Evolutionary conservation across 2,797 vertebrate species (phyloP).

Genomic region (Pteronotus mesoamericanus): DNA sequence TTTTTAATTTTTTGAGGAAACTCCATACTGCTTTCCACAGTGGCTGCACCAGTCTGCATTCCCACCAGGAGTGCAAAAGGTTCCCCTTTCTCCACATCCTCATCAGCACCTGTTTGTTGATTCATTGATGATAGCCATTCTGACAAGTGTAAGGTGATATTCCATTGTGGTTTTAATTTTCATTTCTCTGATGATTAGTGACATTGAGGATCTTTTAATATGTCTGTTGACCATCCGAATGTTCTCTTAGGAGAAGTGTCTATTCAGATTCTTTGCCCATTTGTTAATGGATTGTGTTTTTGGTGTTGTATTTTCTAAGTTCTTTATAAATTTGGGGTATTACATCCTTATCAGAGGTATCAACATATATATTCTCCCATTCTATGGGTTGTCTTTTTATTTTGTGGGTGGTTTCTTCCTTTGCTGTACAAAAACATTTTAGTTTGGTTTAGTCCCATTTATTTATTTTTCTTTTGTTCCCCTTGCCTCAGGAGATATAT

Average conservation of each 20-base stretch:
- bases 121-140: neutral
- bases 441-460: neutral
- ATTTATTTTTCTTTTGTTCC: neutral
- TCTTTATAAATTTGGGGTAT: neutral
- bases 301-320: neutral
- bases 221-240: neutral
- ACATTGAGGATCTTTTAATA: neutral
- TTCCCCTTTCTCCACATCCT: neutral
- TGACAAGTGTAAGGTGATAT: neutral
- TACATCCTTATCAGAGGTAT: neutral
- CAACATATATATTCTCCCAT: neutral
- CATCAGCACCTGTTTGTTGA: neutral
- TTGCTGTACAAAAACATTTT: neutral
- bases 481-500: neutral
- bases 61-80: neutral
- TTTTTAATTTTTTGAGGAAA: neutral
- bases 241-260: neutral
- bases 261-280: neutral
- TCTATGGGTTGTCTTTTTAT: neutral
- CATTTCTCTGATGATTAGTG: neutral
- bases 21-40: neutral
- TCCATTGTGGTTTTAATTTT: neutral
- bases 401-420: neutral
- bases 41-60: neutral
- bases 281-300: neutral